A percentile compares a stretch with the other conserved stretches of the same genome.
Conservation (phyloP, 2,888 invertebrate species). For the Bursaphelenchus okinawaensis region DNA sequence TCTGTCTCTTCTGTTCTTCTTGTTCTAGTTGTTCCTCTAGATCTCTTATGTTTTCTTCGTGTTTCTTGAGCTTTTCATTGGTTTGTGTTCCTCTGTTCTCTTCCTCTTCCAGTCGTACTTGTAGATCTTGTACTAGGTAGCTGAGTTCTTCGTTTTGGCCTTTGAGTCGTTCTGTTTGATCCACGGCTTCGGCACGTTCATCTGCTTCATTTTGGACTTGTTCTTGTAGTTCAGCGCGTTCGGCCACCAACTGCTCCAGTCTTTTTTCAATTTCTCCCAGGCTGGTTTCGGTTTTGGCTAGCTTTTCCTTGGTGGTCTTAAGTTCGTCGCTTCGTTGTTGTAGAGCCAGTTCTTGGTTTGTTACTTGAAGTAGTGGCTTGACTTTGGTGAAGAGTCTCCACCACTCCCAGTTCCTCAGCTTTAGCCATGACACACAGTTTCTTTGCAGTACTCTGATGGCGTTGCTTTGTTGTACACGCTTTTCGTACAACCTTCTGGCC, state of each 20-base stretch:
- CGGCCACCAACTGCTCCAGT: conserved; percentile 70
- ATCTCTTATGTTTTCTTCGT: conserved; percentile 50
- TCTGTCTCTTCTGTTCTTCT: conserved; percentile 91
- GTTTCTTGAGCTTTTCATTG: conserved; percentile 81
- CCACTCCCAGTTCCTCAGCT: conserved; percentile 99
- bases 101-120: conserved; percentile 91
- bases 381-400: conserved; percentile 97
- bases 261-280: neutral
- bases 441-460: conserved; percentile 97
- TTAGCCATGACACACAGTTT: conserved; percentile 95
- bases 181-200: conserved; percentile 93
- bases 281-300: conserved; percentile 70
- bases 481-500: conserved; percentile 81
- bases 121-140: conserved; percentile 83
- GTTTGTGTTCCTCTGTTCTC: conserved; percentile 78
- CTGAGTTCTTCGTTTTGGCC: conserved; percentile 73
- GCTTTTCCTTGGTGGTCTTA: conserved; percentile 74
- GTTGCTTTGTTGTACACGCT: conserved; percentile 91
- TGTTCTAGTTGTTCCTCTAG: conserved; percentile 71
- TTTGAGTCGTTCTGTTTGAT: conserved; percentile 67
- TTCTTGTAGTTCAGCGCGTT: conserved; percentile 86
- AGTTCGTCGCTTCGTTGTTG: conserved; percentile 95
- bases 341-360: conserved; percentile 95
- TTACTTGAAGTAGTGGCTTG: conserved; percentile 84
- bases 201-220: conserved; percentile 93